Base-by-base conservation (phyloP, 2,797 vertebrate genomes). In the Falco biarmicus region DNA sequence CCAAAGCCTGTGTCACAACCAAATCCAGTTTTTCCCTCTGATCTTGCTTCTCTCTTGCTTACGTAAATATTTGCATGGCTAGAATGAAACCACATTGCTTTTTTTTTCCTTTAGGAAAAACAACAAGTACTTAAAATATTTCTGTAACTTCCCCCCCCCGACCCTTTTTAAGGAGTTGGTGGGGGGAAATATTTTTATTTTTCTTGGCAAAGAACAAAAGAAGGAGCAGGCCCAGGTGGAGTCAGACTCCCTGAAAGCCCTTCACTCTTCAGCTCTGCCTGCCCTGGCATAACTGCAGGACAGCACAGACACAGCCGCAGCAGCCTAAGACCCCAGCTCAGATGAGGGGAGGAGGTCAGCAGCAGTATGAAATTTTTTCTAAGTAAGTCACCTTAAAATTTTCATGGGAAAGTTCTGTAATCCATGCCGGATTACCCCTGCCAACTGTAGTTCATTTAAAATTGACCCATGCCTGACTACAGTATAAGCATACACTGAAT, bases 81-180 rank as follows among this genome's bases (percentile, higher is more conserved):
- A 88, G 85, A 95, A 95, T 11, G 65, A 93, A 97, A 97, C 92
- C 94, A 82, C 94, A 88, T 74, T 88, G 87, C 79, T 37, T 87
- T 95, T 93, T 80, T 56, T 76, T 11, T 54, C 79, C 18, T 86
- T 86, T 69, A 87, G 93, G 93, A 96, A 97, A 95, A 96, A 94
- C 74, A 94, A 77, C 65, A 89, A 93, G 59, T 73, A 93, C 92
- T 96, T 95, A 86, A 92, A 94, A 91, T 95, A 96, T 86, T 96
- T 93, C 75, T 95, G 54, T 63, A 66, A 53, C 47, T 64, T 5
- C 17, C 22, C 21, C 6, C 11, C 37, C 37, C 37, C 37, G 5
- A 11, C 37, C 4, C 39, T 77, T 92, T 92, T 81, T 10, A 87
- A 75, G 76, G 68, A 78, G 28, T 57, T 75, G 57, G 29, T 50